phyloP scores from a whole-genome alignment of 1,140 invertebrate genomes.

The Melanaphis sacchari region DNA sequence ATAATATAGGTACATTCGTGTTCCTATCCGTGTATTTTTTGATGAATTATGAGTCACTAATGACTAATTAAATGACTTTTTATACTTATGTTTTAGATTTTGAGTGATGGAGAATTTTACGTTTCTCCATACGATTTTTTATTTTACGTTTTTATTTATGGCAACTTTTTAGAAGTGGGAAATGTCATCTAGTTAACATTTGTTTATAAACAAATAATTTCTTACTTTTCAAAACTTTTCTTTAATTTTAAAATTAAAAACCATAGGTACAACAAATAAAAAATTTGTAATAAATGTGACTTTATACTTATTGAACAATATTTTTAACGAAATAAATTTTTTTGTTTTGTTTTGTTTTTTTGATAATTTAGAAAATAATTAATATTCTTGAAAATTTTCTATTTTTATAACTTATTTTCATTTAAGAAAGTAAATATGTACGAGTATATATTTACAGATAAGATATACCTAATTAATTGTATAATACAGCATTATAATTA shows the following conservation, averaged over 20 bases:
- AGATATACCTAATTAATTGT: neutral
- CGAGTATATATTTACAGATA: no score
- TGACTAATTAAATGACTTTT: neutral
- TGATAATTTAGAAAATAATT: no score
- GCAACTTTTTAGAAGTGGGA: neutral
- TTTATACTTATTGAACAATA: no score
- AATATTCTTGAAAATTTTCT: neutral
- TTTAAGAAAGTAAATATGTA: neutral
- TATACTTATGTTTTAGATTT: neutral
- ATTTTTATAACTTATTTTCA: neutral
- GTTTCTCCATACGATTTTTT: no score
- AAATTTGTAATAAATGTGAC: neutral
- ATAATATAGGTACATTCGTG: neutral
- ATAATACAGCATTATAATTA: neutral
- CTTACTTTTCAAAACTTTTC: neutral
- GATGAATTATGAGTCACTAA: no score
- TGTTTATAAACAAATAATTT: neutral
- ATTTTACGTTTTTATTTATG: neutral
- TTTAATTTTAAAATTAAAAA: neutral
- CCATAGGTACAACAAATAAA: neutral
- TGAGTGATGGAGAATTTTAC: neutral
- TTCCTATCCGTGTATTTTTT: no score
- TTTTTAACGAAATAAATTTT: no score
- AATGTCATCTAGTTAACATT: neutral
- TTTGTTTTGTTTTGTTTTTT: no score